Base-by-base conservation (phyloP, 2,888 invertebrate species). In the Ashinkailepas kermadecensis region DNA sequence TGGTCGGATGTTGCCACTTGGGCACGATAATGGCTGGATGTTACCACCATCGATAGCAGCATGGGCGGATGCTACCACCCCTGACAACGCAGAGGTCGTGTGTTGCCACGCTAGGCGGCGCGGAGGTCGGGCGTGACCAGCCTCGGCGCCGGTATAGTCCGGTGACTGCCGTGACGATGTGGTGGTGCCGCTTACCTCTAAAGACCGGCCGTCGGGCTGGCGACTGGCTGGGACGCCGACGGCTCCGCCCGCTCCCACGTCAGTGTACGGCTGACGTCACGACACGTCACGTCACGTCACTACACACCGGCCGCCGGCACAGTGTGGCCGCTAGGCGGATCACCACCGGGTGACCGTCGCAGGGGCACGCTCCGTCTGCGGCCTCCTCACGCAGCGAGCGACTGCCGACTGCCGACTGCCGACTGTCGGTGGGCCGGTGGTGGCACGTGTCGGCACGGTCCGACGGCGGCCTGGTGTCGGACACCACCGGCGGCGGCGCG, bases 321-420 rank as follows among this genome's bases (percentile, higher is more conserved):
- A 67, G 23, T 25, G 25, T 3, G 10, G 67, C 11, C 23, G 23
- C 25, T 23, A 1, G n/a, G 23, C 25, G 23, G n/a, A 67, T 25
- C 64, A 8, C 67, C 2, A 8, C 7, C 65, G 65, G n/a, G n/a
- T 23, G 25, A 4, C n/a, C 25, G 23, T 18, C 13, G 15, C 13
- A 13, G 70, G 39, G 23, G 39, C 23, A 25, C 67, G 67, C 39
- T 39, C 39, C 39, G 25, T 23, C 70, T 15, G 25, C 39, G 39
- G 70, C 70, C 70, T 70, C 15, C 70, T 70, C 70, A 70, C 70
- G 70, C 70, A 70, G 70, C 39, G 70, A 25, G 23, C 70, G 39
- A 39, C 70, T 25, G 6, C 70, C 70, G 70, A 70, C 70, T 70
- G 23, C 39, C 70, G 70, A 13, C 70, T 15, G 62, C 18, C 18